Conservation (phyloP, 23 tunicate species). For the Trididemnum miniatum region DNA sequence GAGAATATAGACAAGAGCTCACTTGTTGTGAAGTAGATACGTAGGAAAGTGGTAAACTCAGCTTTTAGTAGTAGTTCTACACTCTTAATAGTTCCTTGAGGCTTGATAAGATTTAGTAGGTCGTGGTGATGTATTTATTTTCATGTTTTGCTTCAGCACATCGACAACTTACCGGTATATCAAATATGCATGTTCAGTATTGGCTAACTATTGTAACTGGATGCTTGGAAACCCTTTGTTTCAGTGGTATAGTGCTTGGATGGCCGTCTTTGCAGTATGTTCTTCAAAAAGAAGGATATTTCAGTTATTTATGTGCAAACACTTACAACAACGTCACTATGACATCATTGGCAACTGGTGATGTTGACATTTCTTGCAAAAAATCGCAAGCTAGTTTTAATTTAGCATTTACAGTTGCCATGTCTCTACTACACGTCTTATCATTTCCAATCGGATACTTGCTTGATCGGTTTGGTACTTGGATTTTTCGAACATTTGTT, state of each 20-base stretch:
- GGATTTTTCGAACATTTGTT: background rate
- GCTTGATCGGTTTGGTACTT: background rate
- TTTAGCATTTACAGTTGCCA: background rate
- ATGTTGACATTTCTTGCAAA: background rate
- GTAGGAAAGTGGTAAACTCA: too few relatives aligned
- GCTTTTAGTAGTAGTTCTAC: too few relatives aligned
- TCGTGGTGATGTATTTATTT: too few relatives aligned
- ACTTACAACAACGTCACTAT: background rate
- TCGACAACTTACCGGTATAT: too few relatives aligned
- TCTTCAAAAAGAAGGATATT: background rate
- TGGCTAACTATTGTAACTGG: background rate
- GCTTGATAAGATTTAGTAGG: too few relatives aligned
- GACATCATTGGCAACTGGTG: background rate
- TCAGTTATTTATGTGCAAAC: background rate
- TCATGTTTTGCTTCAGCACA: too few relatives aligned
- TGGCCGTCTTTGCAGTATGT: slow-evolving; percentile 32
- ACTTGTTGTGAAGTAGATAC: too few relatives aligned
- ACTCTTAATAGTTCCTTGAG: too few relatives aligned
- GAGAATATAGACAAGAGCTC: too few relatives aligned
- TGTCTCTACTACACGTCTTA: background rate
- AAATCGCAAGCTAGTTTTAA: background rate
- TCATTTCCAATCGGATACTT: background rate
- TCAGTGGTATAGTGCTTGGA: slow-evolving; percentile 5
- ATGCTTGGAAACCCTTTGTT: background rate
- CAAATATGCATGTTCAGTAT: background rate